Percentiles rank a stretch among this genome's conserved stretches.
These are phyloP conservation scores for Antigone vipio DNA, from an alignment of 2,113 vertebrate genomes.

Conservation along the genomic window DNA sequence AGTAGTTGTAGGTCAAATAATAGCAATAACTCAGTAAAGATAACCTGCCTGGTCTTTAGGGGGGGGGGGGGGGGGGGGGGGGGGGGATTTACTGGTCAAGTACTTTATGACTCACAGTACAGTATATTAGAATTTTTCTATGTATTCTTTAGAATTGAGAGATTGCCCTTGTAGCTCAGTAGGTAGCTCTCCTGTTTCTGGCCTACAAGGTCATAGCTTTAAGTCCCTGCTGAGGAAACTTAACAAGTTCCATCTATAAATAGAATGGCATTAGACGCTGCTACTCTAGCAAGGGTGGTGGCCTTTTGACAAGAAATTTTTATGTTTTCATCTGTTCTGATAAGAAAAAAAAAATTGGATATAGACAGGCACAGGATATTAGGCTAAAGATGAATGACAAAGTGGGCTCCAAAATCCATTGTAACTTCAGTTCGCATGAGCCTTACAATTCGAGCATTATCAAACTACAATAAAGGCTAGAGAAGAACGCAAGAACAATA, in stretches of 20 bases:
- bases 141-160: constrained; percentile 57
- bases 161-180: constrained; percentile 62
- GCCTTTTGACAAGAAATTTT: constrained; percentile 44
- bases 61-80: not conserved
- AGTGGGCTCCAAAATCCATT: not conserved
- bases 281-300: constrained; percentile 44
- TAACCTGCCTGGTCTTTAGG: constrained; percentile 27
- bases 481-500: not conserved
- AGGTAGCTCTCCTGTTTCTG: constrained; percentile 66
- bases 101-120: constrained; percentile 57
- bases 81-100: constrained; percentile 14
- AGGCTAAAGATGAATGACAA: not conserved
- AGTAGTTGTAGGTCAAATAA: constrained; percentile 19
- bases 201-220: constrained; percentile 49
- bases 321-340: constrained; percentile 11
- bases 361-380: not conserved
- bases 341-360: not conserved
- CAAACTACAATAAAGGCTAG: not conserved
- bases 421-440: not conserved
- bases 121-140: constrained; percentile 54
- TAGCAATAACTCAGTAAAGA: constrained; percentile 28
- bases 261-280: constrained; percentile 49
- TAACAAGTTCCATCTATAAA: constrained; percentile 69
- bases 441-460: not conserved
- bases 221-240: constrained; percentile 66